Conservation (phyloP, 2,888 invertebrate genomes). For the Taenaris catops region DNA sequence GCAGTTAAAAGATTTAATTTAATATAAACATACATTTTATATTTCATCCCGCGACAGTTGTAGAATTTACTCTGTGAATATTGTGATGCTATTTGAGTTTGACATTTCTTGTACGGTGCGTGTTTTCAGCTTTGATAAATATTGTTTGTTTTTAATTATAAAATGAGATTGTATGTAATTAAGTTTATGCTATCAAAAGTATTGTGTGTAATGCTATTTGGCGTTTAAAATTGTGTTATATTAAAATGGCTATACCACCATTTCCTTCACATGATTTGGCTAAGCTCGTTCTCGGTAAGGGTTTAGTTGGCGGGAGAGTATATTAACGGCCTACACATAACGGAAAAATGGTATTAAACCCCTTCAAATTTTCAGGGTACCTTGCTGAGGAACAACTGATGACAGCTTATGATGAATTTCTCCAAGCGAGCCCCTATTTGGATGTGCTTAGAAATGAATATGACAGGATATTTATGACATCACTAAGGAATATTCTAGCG, state of each 20-base stretch:
- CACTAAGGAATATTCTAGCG: slow-evolving; percentile 63
- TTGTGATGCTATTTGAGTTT: slow-evolving; percentile 6
- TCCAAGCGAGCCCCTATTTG: slow-evolving; percentile 67
- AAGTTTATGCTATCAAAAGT: slow-evolving; percentile 2
- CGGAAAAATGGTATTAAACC: slow-evolving; percentile 21
- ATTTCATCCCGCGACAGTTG: too few relatives aligned
- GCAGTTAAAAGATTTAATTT: too few relatives aligned
- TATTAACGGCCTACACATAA: slow-evolving; percentile 23
- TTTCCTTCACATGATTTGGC: slow-evolving; percentile 69
- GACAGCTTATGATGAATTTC: slow-evolving; percentile 72
- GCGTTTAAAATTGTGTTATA: not conserved
- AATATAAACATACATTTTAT: too few relatives aligned
- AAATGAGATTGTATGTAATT: slow-evolving; percentile 9
- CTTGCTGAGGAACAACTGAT: slow-evolving; percentile 70
- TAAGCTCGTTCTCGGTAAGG: slow-evolving; percentile 68
- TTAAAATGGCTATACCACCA: slow-evolving; percentile 54
- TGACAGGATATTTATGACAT: slow-evolving; percentile 72
- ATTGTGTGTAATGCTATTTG: slow-evolving; percentile 3
- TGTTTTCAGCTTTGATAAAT: slow-evolving; percentile 5
- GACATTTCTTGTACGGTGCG: slow-evolving; percentile 14
- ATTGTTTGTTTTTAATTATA: slow-evolving; percentile 16
- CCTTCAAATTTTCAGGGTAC: slow-evolving; percentile 48
- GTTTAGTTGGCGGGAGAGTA: slow-evolving; percentile 64
- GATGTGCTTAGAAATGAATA: slow-evolving; percentile 66
- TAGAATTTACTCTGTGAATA: too few relatives aligned